Conservation (phyloP, 2,888 invertebrate species). For the Erpobdella octoculata region DNA sequence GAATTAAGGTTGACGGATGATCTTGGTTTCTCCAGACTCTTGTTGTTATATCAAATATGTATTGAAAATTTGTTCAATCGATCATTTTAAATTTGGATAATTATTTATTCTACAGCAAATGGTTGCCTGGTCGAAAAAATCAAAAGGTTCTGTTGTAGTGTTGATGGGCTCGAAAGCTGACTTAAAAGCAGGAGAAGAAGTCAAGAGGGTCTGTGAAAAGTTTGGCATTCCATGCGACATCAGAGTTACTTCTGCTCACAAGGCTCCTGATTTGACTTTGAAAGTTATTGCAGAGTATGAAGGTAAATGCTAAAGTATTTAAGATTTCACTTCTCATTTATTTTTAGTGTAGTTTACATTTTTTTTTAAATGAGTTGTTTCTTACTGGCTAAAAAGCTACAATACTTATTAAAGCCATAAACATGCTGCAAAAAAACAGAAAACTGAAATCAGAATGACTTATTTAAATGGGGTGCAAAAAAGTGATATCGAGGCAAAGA, state of each 20-base stretch:
- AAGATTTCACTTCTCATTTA: not conserved
- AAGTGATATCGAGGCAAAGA: no score
- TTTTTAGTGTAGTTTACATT: no score
- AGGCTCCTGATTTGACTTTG: constrained; percentile 74
- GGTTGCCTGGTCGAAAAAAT: constrained; percentile 41
- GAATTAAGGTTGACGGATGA: constrained; percentile 58
- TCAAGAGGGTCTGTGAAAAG: constrained; percentile 64
- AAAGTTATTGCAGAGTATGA: constrained; percentile 72
- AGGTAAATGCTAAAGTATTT: constrained; percentile 54
- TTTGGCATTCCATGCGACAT: constrained; percentile 69
- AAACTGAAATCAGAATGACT: no score
- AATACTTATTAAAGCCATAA: no score
- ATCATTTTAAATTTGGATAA: not conserved
- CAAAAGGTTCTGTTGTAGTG: constrained; percentile 62
- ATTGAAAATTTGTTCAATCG: not conserved
- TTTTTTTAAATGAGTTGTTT: no score
- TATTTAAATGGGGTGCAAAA: no score
- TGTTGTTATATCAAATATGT: not conserved
- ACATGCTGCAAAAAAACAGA: no score
- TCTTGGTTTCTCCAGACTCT: no score
- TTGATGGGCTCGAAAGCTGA: constrained; percentile 91
- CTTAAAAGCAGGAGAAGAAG: constrained; percentile 72
- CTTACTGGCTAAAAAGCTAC: no score
- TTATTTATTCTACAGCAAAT: constrained; percentile 38
- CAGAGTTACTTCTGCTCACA: constrained; percentile 87